Evolutionary conservation across 2,113 vertebrate species (phyloP).

Genomic region (Mionectes macconnelli): DNA sequence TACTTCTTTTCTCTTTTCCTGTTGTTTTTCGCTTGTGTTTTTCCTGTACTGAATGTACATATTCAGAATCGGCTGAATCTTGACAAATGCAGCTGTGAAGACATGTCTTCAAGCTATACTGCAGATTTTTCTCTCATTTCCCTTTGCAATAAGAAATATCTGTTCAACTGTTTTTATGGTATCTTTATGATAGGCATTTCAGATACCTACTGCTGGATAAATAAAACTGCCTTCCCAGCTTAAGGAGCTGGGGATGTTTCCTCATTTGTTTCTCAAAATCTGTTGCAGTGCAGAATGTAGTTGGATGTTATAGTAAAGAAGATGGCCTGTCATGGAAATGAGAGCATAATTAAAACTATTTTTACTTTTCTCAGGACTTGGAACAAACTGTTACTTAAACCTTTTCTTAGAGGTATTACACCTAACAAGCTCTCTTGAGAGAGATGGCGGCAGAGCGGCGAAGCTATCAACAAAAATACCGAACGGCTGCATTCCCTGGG

Average conservation of each 20-base stretch:
- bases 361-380: slow-evolving; percentile 46
- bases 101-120: neutral
- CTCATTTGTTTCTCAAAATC: slow-evolving; percentile 5
- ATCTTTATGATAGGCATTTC: slow-evolving; percentile 57
- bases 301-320: slow-evolving; percentile 36
- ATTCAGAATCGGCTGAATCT: neutral
- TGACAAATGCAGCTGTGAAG: neutral
- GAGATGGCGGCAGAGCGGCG: slow-evolving; percentile 19
- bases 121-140: neutral
- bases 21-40: neutral
- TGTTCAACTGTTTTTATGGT: slow-evolving; percentile 39
- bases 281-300: neutral
- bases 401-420: slow-evolving; percentile 54
- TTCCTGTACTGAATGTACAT: neutral
- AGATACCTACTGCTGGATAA: slow-evolving; percentile 44
- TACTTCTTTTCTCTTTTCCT: neutral
- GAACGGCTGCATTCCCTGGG: slow-evolving; percentile 9
- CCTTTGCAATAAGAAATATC: slow-evolving; percentile 28
- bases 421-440: slow-evolving; percentile 71
- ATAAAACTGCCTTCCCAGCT: slow-evolving; percentile 37
- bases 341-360: slow-evolving; percentile 59
- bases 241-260: neutral
- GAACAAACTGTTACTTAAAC: slow-evolving; percentile 63
- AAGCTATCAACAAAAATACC: slow-evolving; percentile 29
- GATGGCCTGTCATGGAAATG: slow-evolving; percentile 36